phyloP scores from a whole-genome alignment of 2,888 invertebrate species.

The Hemithea aestivaria region DNA sequence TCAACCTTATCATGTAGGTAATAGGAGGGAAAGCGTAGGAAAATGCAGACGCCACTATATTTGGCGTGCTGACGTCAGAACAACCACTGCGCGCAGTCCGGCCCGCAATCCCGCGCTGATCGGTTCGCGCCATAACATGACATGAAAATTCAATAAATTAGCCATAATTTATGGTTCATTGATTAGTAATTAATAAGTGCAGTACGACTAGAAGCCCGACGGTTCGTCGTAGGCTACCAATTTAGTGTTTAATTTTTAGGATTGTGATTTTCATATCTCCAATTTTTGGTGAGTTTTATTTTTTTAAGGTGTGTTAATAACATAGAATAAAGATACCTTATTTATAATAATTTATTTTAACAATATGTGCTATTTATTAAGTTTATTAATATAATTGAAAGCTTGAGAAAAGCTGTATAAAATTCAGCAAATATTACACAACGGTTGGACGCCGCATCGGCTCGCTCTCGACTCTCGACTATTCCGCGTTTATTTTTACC shows the following conservation, averaged over 20 bases:
- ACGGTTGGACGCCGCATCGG: background rate
- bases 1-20: slow-evolving; percentile 26
- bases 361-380: no score
- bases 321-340: background rate
- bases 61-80: slow-evolving; percentile 62
- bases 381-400: slow-evolving; percentile 1
- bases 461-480: background rate
- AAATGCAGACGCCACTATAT: slow-evolving; percentile 51
- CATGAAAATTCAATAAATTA: slow-evolving; percentile 30
- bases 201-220: slow-evolving; percentile 28
- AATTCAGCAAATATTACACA: no score
- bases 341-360: no score
- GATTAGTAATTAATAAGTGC: slow-evolving; percentile 33
- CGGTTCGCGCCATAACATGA: slow-evolving; percentile 52
- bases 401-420: background rate
- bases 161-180: slow-evolving; percentile 41
- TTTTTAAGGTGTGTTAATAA: slow-evolving; percentile 5
- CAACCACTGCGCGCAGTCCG: slow-evolving; percentile 61
- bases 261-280: slow-evolving; percentile 34
- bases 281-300: slow-evolving; percentile 42
- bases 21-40: slow-evolving; percentile 37
- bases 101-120: slow-evolving; percentile 54
- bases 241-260: slow-evolving; percentile 42
- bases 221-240: slow-evolving; percentile 25
- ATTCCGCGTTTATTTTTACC: slow-evolving; percentile 10